A percentile compares a stretch with the other conserved stretches of the same genome.
Evolutionary conservation across 2,113 vertebrate species (phyloP).

Genomic region (Psilopogon haemacephalus): DNA sequence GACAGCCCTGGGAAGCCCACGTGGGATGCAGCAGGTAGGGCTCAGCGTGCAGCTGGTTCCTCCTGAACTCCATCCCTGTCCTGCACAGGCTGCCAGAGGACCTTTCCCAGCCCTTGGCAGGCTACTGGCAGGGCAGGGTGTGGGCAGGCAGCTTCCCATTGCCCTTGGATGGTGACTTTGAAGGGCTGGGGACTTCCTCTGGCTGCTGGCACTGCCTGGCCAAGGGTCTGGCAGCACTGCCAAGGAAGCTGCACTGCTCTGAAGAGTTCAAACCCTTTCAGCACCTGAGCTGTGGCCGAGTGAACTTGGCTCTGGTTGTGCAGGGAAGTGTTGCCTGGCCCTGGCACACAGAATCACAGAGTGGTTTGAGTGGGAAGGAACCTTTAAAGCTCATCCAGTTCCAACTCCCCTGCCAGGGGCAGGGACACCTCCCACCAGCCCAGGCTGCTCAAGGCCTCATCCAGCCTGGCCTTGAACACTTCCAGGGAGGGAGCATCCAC

Average conservation of each 20-base stretch:
- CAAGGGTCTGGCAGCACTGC: neutral
- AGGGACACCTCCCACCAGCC: too few relatives aligned
- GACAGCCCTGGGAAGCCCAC: neutral
- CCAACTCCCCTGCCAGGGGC: too few relatives aligned
- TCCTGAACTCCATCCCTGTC: neutral
- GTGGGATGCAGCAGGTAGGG: neutral
- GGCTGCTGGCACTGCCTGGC: neutral
- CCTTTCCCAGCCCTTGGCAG: neutral
- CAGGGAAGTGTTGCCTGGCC: neutral
- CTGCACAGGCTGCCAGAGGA: neutral
- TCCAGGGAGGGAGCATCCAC: too few relatives aligned
- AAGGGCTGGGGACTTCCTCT: neutral
- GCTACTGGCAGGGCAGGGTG: neutral
- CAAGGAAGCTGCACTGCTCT: neutral
- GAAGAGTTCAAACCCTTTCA: neutral
- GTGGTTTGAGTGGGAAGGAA: too few relatives aligned
- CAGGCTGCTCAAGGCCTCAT: too few relatives aligned
- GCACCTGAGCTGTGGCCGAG: neutral
- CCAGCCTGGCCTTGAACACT: too few relatives aligned
- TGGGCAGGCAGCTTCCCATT: neutral
- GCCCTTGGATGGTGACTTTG: neutral
- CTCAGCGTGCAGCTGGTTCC: neutral
- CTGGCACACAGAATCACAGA: too few relatives aligned
- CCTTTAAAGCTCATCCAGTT: too few relatives aligned
- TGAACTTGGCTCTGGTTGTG: accelerated